Evolutionary conservation across 2,888 invertebrate species (phyloP).

Genomic region (Cephus spinipes): DNA sequence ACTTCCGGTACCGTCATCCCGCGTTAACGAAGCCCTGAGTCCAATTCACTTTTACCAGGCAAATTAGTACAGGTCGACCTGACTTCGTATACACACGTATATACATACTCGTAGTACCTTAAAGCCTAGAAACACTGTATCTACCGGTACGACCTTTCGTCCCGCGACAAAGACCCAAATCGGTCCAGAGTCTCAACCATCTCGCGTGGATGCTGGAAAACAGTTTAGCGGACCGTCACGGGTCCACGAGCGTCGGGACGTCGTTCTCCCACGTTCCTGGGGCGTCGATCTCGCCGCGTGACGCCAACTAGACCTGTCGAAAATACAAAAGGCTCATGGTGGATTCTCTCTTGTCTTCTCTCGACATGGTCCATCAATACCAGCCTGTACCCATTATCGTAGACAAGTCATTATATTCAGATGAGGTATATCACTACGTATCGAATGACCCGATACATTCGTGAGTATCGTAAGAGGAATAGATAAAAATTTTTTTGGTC

Average conservation of each 20-base stretch:
- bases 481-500: too few species aligned
- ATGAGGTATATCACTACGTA: neutral
- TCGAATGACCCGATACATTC: neutral
- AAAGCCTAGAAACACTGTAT: neutral
- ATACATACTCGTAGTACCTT: neutral
- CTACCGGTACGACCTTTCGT: neutral
- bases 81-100: too few species aligned
- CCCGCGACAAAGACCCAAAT: neutral
- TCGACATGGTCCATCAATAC: conserved; percentile 43
- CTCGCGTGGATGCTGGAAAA: neutral
- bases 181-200: neutral
- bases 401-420: neutral
- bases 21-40: neutral
- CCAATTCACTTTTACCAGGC: neutral
- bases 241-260: neutral
- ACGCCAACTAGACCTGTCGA: conserved; percentile 41
- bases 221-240: neutral
- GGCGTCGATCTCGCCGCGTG: conserved; percentile 48
- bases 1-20: neutral
- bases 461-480: neutral
- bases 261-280: neutral
- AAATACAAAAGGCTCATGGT: conserved; percentile 29
- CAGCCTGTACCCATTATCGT: conserved; percentile 20
- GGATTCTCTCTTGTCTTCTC: conserved; percentile 30
- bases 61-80: neutral